Conservation (phyloP, 2,797 vertebrate genomes). For the Chelon labrosus region DNA sequence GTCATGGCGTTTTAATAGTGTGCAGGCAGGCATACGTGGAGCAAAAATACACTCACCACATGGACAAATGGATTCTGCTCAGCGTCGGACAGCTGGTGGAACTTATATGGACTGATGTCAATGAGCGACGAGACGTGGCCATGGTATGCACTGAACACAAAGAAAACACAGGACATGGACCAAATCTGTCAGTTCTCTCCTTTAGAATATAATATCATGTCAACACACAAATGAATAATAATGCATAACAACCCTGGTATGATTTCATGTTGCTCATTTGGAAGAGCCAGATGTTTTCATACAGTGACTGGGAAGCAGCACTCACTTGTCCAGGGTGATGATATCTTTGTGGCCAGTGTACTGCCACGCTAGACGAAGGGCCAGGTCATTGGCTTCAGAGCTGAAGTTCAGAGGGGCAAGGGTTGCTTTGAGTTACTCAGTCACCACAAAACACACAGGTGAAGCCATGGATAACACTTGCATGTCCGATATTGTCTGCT, state of each 20-base stretch:
- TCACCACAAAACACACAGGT: slow-evolving; percentile 81
- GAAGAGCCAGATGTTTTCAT: not conserved
- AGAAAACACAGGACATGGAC: slow-evolving; percentile 9
- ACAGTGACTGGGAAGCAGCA: not conserved
- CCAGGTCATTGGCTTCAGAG: slow-evolving; percentile 98
- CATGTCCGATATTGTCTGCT: slow-evolving; percentile 14
- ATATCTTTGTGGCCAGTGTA: slow-evolving; percentile 92
- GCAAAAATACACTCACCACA: slow-evolving; percentile 89
- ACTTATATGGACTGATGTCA: slow-evolving; percentile 99
- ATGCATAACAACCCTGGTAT: no score
- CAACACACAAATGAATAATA: no score
- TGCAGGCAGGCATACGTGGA: slow-evolving; percentile 20
- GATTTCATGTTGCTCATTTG: not conserved
- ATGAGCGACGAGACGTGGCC: slow-evolving; percentile 97
- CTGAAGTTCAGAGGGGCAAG: slow-evolving; percentile 82
- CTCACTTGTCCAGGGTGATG: slow-evolving; percentile 97
- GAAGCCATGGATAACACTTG: slow-evolving; percentile 22
- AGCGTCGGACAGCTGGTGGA: slow-evolving; percentile 87
- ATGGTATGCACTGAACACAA: slow-evolving; percentile 92
- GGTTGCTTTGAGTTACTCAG: slow-evolving; percentile 75
- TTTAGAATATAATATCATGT: not conserved
- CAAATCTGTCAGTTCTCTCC: not conserved
- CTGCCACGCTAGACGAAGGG: slow-evolving; percentile 92
- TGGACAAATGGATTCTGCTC: slow-evolving; percentile 91
- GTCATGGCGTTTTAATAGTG: slow-evolving; percentile 68